Evolutionary conservation across 2,888 invertebrate genomes (phyloP), one percentile per base, ranked within the genome.

Genomic region (Exocentrus adspersus): DNA sequence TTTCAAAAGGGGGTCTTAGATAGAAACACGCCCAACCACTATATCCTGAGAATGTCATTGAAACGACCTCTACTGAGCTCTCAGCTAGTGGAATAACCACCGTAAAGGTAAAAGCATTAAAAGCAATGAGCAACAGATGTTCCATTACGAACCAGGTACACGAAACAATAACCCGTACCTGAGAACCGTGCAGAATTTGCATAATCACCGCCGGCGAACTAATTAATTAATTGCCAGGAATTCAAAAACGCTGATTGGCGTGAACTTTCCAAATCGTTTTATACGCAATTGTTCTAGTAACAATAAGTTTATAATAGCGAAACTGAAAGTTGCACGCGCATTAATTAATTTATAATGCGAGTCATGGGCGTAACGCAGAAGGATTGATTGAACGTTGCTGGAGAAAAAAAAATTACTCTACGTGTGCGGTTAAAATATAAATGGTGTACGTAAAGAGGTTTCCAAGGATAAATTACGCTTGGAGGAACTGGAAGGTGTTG

Each of bases 221-320:
- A n/a, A n/a, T n/a, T 54, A 54, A 54, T 54, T 43, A 54, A 43
- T 54, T 16, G 43, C 37, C 9, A 43, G 37, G 28, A 54, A 54
- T 54, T 43, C 54, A 43, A 43, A 28, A 43, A 28, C 41, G 54
- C 43, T 54, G 28, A 43, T 54, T 54, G 43, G 41, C 42, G 20
- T 43, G 42, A 54, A 54, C 54, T 54, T 54, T 54, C 54, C 54
- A 54, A 54, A 54, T 28, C 28, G 43, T 21, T 54, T 16, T 54
- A n/a, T 43, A 20, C 24, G 54, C 54, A 54, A 54, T 43, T 43
- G 43, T 43, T 54, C 54, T 41, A 24, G 54, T 19, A 42, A 41
- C 41, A 53, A 54, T 54, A 43, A 43, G 41, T n/a, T 53, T 43
- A 54, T 54, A 43, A 42, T 54, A 43, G 54, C 54, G 54, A 54